phyloP scores from a whole-genome alignment of 2,888 invertebrate genomes.

The Thera britannica region DNA sequence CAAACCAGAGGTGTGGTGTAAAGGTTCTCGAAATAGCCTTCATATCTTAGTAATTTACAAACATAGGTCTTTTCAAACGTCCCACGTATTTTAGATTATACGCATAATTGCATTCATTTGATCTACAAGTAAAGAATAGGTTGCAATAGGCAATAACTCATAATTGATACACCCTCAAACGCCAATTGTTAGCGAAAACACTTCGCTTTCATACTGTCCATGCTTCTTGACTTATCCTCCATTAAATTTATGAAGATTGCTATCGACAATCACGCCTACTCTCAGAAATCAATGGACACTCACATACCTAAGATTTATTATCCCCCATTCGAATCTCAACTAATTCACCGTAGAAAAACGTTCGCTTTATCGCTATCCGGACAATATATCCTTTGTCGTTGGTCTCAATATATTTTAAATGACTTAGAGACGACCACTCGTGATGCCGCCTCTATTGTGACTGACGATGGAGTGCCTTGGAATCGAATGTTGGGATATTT shows the following conservation, averaged over 20 bases:
- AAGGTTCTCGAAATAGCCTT: not conserved
- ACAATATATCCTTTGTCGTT: slow-evolving; percentile 76
- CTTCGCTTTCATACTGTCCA: slow-evolving; percentile 52
- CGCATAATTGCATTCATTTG: slow-evolving; percentile 31
- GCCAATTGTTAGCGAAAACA: slow-evolving; percentile 65
- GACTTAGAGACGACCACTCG: slow-evolving; percentile 71
- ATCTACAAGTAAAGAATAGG: slow-evolving; percentile 19
- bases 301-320: slow-evolving; percentile 77
- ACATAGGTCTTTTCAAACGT: not conserved
- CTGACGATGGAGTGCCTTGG: slow-evolving; percentile 67
- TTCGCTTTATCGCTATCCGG: slow-evolving; percentile 71
- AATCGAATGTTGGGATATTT: slow-evolving; percentile 31
- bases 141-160: slow-evolving; percentile 30
- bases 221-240: slow-evolving; percentile 59
- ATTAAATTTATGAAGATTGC: slow-evolving; percentile 81
- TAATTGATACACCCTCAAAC: slow-evolving; percentile 28
- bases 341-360: slow-evolving; percentile 82
- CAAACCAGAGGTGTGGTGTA: not conserved
- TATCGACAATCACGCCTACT: slow-evolving; percentile 71
- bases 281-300: slow-evolving; percentile 73
- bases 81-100: slow-evolving; percentile 14
- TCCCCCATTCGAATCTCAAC: slow-evolving; percentile 77
- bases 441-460: slow-evolving; percentile 72
- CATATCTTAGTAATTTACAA: slow-evolving; percentile 3
- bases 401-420: slow-evolving; percentile 82